phyloP scores from a whole-genome alignment of 2,797 vertebrate genomes.

The Sitta carolinensis region DNA sequence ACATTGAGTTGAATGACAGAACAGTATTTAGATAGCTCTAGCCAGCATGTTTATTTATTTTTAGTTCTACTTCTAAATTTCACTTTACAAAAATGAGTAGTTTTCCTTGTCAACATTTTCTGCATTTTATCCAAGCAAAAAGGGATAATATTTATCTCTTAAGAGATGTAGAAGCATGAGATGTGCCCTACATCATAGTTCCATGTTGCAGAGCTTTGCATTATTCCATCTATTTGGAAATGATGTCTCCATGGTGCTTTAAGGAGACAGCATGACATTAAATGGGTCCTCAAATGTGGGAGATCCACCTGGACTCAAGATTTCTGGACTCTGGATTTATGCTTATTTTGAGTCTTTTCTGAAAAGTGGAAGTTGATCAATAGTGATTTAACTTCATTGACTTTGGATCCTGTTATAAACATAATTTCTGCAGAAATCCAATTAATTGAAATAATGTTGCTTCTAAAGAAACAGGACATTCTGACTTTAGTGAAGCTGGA shows the following conservation, averaged over 20 bases:
- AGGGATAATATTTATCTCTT: background rate
- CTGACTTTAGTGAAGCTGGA: background rate
- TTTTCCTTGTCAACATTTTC: background rate
- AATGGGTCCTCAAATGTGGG: background rate
- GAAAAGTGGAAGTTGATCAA: background rate
- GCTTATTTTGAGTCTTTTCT: background rate
- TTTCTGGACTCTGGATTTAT: background rate
- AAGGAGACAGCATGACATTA: fast-evolving
- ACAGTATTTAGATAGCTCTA: background rate
- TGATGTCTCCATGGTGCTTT: fast-evolving
- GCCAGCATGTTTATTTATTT: background rate
- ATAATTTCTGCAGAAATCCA: background rate
- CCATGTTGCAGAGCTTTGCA: fast-evolving
- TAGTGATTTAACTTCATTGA: background rate
- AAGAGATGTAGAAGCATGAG: background rate
- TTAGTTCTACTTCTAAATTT: background rate
- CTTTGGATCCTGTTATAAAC: background rate
- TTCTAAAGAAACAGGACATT: background rate
- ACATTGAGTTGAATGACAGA: background rate
- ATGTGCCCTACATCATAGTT: background rate
- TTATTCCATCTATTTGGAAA: background rate
- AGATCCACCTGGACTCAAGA: background rate
- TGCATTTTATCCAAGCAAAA: background rate
- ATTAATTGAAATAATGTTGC: background rate
- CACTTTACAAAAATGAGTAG: background rate